Evolutionary conservation across 2,113 vertebrate species (phyloP), one percentile per base, ranked within the genome.

Genomic region (Suncus etruscus): DNA sequence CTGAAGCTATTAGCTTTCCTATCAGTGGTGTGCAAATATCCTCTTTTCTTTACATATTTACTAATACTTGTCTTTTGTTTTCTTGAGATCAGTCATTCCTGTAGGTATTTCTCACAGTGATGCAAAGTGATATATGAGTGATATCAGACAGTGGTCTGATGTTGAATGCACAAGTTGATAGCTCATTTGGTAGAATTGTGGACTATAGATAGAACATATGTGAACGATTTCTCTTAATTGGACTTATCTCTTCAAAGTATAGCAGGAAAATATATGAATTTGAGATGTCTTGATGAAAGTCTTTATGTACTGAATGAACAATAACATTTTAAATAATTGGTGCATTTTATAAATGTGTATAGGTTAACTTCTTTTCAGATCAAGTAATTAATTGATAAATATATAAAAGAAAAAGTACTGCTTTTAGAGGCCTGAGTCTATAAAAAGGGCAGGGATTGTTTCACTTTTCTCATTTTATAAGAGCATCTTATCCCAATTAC

Each of bases 401-500:
- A 50, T 48, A 16, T 39, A 2, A 87, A 6, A 72, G 45, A n/a
- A 68, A 75, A 39, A 39, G 39, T 5, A 39, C 39, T 39, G 39
- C 39, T 39, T 39, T 39, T 39, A 39, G 39, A 39, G 39, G 39
- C 39, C 39, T 3, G 39, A 39, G 39, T 39, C 39, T 39, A 39
- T 39, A 39, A 39, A 39, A 88, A 25, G 14, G 29, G 7, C 14
- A 32, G 58, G 27, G 48, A 80, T 61, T 87, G 4, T 72, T 15
- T 77, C 84, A 87, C 73, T 85, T 94, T 11, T 89, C 68, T 51
- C 22, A 87, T 89, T 87, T 78, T 70, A 61, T 22, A 61, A 61
- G 48, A 94, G 9, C 45, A 47, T 66, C 8, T 65, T 51, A 79
- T 89, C 90, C 1, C n/a, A 83, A 11, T 91, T 77, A 54, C 16